Evolutionary conservation across 1,140 invertebrate species (phyloP).

Genomic region (Megalonaias nervosa): DNA sequence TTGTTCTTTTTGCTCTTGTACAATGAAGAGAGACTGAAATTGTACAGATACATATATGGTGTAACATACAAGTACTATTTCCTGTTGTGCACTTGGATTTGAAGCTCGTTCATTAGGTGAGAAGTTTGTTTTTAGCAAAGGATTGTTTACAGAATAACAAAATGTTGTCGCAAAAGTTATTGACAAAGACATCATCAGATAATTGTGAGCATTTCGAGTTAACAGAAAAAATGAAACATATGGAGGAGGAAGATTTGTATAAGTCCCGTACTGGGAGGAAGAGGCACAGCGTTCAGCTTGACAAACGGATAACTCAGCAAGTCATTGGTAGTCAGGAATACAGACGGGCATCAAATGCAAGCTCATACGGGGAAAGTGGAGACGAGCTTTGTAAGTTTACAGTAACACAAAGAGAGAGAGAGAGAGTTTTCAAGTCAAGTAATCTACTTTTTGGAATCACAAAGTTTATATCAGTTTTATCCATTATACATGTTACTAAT

Average conservation of each 20-base stretch:
- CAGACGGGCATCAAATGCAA: conserved; percentile 50
- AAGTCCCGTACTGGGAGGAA: conserved; percentile 58
- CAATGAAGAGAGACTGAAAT: background rate
- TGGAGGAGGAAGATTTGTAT: conserved; percentile 60
- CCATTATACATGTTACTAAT: background rate
- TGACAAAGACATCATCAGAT: conserved; percentile 54
- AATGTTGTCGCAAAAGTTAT: conserved; percentile 61
- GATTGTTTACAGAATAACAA: background rate
- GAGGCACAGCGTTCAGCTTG: conserved; percentile 65
- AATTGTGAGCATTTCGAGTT: conserved; percentile 55
- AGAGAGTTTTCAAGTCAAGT: background rate
- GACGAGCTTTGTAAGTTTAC: conserved; percentile 63
- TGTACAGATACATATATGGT: background rate
- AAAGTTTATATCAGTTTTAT: background rate
- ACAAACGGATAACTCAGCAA: conserved; percentile 62
- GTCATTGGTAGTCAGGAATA: conserved; percentile 42
- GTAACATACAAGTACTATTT: background rate
- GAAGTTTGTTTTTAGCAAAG: conserved; percentile 4
- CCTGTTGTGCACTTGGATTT: background rate
- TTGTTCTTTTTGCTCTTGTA: background rate
- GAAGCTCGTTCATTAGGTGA: background rate
- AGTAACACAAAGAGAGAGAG: background rate
- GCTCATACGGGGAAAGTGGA: conserved; percentile 52
- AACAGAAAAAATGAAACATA: conserved; percentile 59
- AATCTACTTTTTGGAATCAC: background rate